A percentile compares a stretch with the other conserved stretches of the same genome.
These are phyloP conservation scores for Solea senegalensis DNA, from an alignment of 2,113 vertebrate species.

Conservation along the genomic window DNA sequence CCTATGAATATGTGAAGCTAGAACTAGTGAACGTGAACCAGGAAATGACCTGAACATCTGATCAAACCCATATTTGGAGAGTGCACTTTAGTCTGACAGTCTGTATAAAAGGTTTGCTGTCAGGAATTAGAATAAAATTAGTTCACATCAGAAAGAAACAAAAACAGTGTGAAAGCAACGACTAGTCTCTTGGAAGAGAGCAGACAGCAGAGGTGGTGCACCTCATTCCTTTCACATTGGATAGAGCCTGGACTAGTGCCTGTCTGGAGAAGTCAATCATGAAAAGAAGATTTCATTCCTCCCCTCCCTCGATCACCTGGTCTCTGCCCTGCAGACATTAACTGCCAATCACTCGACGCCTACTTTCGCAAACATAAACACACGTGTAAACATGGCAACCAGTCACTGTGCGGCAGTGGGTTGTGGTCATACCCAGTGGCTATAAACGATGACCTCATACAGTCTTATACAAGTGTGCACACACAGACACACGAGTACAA, in stretches of 20 bases:
- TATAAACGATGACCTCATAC: conserved; percentile 15
- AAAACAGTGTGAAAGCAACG: neutral
- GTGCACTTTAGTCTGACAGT: no score
- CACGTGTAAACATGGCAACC: conserved; percentile 68
- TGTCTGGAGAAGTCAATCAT: conserved; percentile 42
- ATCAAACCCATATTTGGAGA: no score
- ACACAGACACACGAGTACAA: conserved; percentile 6
- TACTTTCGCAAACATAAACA: conserved; percentile 60
- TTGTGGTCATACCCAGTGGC: conserved; percentile 32
- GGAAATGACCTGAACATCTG: no score
- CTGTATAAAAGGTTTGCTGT: no score
- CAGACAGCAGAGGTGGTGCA: conserved; percentile 16
- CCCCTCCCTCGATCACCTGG: conserved; percentile 2
- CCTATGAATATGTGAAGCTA: no score
- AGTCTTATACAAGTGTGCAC: neutral
- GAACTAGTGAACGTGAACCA: no score
- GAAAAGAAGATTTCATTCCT: conserved; percentile 39
- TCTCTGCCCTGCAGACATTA: conserved; percentile 56
- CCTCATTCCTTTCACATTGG: conserved; percentile 35
- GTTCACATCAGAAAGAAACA: no score
- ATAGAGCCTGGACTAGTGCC: conserved; percentile 24
- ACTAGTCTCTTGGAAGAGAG: neutral
- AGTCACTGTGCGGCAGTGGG: conserved; percentile 20
- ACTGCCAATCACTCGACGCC: conserved; percentile 59
- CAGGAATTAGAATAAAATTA: no score